Evolutionary conservation across 2,888 invertebrate genomes (phyloP).

Genomic region (Dynastes tityus): DNA sequence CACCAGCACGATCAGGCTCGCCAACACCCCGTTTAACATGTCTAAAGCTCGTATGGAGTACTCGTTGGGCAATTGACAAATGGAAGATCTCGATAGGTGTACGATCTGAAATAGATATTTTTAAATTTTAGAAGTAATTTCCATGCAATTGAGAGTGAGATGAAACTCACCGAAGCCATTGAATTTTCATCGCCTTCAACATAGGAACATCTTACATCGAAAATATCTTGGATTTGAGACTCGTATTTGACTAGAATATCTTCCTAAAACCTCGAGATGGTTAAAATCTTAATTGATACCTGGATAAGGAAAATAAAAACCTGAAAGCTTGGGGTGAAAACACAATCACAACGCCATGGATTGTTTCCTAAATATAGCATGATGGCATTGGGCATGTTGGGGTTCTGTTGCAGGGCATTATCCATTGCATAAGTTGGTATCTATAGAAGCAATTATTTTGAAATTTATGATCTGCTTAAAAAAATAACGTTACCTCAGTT

Average conservation of each 20-base stretch:
- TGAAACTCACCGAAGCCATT: slow-evolving; percentile 73
- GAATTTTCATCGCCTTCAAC: slow-evolving; percentile 77
- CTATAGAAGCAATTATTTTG: slow-evolving; percentile 68
- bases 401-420: slow-evolving; percentile 83
- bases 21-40: slow-evolving; percentile 81
- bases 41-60: slow-evolving; percentile 80
- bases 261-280: slow-evolving; percentile 57
- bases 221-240: slow-evolving; percentile 79
- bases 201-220: slow-evolving; percentile 80
- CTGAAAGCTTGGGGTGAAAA: slow-evolving; percentile 85
- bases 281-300: slow-evolving; percentile 19
- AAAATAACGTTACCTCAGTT: slow-evolving; percentile 74
- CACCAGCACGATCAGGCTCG: slow-evolving; percentile 79
- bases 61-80: slow-evolving; percentile 76
- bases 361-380: slow-evolving; percentile 82
- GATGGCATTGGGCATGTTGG: slow-evolving; percentile 81
- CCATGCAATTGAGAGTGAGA: background rate
- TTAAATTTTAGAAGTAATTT: background rate
- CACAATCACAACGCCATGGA: slow-evolving; percentile 89
- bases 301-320: slow-evolving; percentile 63
- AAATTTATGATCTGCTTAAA: too few relatives aligned
- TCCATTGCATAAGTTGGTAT: slow-evolving; percentile 87
- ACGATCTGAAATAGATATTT: slow-evolving; percentile 77
- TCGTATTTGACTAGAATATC: slow-evolving; percentile 79
- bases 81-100: slow-evolving; percentile 78